Base-by-base conservation (phyloP, 92 coral and sea anemone species). In the Chrysogorgia sp. region DNA sequence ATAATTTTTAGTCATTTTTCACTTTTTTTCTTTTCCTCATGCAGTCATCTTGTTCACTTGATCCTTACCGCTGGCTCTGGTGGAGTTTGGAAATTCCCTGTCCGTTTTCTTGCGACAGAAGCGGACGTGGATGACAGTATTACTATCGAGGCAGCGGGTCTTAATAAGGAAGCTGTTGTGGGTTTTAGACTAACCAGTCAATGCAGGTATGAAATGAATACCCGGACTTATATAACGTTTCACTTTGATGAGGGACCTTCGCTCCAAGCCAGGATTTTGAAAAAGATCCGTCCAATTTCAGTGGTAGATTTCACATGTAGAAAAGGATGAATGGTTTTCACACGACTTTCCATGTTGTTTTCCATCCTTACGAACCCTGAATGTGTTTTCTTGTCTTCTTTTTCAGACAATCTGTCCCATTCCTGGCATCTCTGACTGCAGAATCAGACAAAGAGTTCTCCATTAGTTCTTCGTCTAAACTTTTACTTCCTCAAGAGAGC, bases 21-120 rank as follows among this genome's bases (percentile, higher is more conserved):
- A 30, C 22, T 3, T 67, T 48, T 13, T 74, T 29, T 55, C 33
- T 62, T 48, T 78, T 57, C 2, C 29, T 43, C 1, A 31, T 61
- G 6, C 76, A 94, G 98, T 31, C 98, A 94, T 79, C 67, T 82
- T 31, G 96, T 90, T 19, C 97, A 94, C 68, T 86, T 94, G 37
- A 85, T 91, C 34, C 75, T 94, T 41, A 87, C 96, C 17, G 98
- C 97, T 12, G 88, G 91, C 20, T 89, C 97, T 19, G 98, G 98
- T 75, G 98, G 98, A 20, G 97, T 94, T 1, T 94, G 98, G 98
- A 85, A 96, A 81, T 94, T 94, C 62, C 98, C 98, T n/a, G 63
- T 94, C 34, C 86, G 90, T 67, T 82, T 92, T 84, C 56, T 88
- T 68, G 98, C 98, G 25, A 87, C 96, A 7, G 98, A 91, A 82